These are phyloP conservation scores for Cryptus armator DNA, from an alignment of 2,888 invertebrate genomes.

Conservation along the genomic window DNA sequence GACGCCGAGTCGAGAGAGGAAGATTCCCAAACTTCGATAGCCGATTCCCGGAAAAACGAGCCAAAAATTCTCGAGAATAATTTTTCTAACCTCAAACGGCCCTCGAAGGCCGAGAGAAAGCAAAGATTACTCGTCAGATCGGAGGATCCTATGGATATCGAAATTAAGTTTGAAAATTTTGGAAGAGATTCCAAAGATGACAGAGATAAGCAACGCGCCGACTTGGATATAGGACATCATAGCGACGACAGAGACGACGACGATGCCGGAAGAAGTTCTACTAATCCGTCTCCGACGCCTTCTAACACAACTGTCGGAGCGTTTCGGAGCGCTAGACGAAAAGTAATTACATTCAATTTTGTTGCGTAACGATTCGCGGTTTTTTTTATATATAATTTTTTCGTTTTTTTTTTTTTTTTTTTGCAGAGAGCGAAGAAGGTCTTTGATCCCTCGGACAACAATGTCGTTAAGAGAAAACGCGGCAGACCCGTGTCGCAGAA, in stretches of 20 bases:
- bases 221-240: slow-evolving; percentile 60
- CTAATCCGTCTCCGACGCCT: slow-evolving; percentile 83
- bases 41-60: slow-evolving; percentile 59
- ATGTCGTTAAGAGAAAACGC: slow-evolving; percentile 90
- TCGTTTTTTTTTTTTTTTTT: slow-evolving; percentile 24
- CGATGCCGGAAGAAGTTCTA: slow-evolving; percentile 86
- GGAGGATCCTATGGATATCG: slow-evolving; percentile 81
- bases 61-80: slow-evolving; percentile 66
- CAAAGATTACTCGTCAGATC: slow-evolving; percentile 81
- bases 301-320: slow-evolving; percentile 79
- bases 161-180: slow-evolving; percentile 82
- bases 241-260: slow-evolving; percentile 84
- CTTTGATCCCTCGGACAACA: slow-evolving; percentile 94
- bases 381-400: not conserved
- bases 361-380: not conserved
- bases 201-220: slow-evolving; percentile 66
- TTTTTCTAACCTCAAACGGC: slow-evolving; percentile 78
- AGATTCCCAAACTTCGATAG: slow-evolving; percentile 44
- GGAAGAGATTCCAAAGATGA: slow-evolving; percentile 76
- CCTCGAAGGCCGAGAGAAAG: slow-evolving; percentile 81
- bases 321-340: slow-evolving; percentile 83
- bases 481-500: slow-evolving; percentile 89
- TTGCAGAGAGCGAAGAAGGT: slow-evolving; percentile 92
- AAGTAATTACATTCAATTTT: slow-evolving; percentile 73
- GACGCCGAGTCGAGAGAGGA: slow-evolving; percentile 60